A percentile compares a stretch with the other conserved stretches of the same genome.
Evolutionary conservation across 2,113 vertebrate genomes (phyloP).

Genomic region (Porphyrio hochstetteri): DNA sequence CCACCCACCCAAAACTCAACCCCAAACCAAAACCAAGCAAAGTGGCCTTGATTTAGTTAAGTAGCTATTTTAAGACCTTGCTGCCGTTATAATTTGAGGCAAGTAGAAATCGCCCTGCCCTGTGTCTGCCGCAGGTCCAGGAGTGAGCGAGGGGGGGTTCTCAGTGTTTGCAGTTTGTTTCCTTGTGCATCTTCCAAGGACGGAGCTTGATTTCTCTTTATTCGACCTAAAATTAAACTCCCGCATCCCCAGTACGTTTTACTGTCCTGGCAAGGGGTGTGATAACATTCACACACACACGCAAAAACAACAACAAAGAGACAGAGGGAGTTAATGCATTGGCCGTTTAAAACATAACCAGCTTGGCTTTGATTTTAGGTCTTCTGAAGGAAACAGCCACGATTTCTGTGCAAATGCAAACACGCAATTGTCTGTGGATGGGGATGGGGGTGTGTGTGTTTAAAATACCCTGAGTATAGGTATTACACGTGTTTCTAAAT

Average conservation of each 20-base stretch:
- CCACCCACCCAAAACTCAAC: background rate
- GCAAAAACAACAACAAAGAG: background rate
- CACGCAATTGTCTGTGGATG: background rate
- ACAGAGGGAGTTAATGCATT: slow-evolving; percentile 25
- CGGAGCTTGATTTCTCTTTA: background rate
- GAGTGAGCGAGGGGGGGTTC: background rate
- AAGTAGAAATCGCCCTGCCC: slow-evolving; percentile 5
- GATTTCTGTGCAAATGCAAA: background rate
- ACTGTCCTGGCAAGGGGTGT: background rate
- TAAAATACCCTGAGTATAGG: background rate
- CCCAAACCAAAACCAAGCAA: background rate
- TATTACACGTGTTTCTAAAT: background rate
- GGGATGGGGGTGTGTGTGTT: too few relatives aligned
- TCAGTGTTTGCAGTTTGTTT: background rate
- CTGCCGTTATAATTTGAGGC: slow-evolving; percentile 46
- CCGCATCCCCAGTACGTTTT: background rate
- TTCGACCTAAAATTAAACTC: background rate
- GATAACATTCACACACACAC: background rate
- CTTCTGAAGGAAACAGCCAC: background rate
- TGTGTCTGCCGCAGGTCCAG: background rate
- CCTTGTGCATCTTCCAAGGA: background rate
- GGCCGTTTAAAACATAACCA: slow-evolving; percentile 58
- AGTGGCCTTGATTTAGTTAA: slow-evolving; percentile 66
- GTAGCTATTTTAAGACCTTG: slow-evolving; percentile 56
- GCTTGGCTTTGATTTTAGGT: background rate